Conservation (phyloP, 2,888 invertebrate species). For the Polymixis flavicincta region DNA sequence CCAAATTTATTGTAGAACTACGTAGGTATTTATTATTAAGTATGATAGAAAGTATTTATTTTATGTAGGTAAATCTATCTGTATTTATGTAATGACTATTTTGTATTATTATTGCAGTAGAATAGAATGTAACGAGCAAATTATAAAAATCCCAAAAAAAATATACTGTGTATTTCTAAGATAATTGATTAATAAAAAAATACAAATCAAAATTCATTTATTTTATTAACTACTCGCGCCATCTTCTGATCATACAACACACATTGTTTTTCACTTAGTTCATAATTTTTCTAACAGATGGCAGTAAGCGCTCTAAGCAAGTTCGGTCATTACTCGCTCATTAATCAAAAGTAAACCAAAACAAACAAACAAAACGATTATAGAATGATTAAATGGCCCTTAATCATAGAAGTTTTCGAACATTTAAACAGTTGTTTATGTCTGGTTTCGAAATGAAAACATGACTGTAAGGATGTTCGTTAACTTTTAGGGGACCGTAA, state of each 20-base stretch:
- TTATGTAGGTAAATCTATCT: conserved; percentile 43
- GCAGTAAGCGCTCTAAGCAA: not conserved
- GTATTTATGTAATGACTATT: conserved; percentile 66
- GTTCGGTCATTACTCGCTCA: too few species aligned
- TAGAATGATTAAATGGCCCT: too few species aligned
- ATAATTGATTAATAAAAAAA: conserved; percentile 19
- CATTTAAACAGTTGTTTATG: too few species aligned
- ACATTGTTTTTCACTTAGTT: not conserved
- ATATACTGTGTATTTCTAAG: conserved; percentile 58
- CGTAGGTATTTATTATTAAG: conserved; percentile 5
- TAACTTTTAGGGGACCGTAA: too few species aligned
- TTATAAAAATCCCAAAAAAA: conserved; percentile 72
- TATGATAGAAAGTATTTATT: conserved; percentile 13
- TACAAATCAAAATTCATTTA: conserved; percentile 4
- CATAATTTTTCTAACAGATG: conserved; percentile 32
- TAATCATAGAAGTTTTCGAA: too few species aligned
- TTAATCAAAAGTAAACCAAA: not conserved
- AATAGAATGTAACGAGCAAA: conserved; percentile 77
- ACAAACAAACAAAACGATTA: not conserved
- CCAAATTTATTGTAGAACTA: conserved; percentile 40
- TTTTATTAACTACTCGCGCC: conserved; percentile 17
- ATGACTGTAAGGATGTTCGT: too few species aligned
- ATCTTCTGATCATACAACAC: conserved; percentile 9
- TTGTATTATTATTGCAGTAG: conserved; percentile 76
- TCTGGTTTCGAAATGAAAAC: too few species aligned